Evolutionary conservation across 2,888 invertebrate species (phyloP), one percentile per base, ranked within the genome.

Genomic region (Macropis europaea): DNA sequence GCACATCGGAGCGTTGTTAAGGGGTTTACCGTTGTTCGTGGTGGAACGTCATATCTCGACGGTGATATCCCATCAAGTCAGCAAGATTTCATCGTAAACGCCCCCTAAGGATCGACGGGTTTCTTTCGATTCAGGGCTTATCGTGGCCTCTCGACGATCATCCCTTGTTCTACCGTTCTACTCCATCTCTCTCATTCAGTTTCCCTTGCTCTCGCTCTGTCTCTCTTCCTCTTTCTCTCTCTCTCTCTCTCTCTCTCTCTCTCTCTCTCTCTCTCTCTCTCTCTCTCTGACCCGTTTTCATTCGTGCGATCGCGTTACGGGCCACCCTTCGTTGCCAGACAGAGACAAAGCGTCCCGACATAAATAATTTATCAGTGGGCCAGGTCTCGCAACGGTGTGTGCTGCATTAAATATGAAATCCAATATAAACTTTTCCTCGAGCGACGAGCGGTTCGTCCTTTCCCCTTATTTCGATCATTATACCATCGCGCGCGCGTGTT

Each of bases 381-480:
- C 53, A 63, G 69, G 38, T 43, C 38, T 54, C 54, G 59, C 47
- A 38, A 50, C 67, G 64, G 57, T 80, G 82, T 76, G 79, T 82
- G 84, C 85, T 86, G 86, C 86, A 87, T 87, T 86, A 87, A 87
- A 87, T 86, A 87, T 87, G 86, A 87, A 87, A 87, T 86, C 86
- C 86, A 87, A 87, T 87, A 86, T 84, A 86, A 86, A 86, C 78
- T 86, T 86, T 85, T 83, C 76, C 75, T 62, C 73, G 67, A 54
- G 72, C 69, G 38, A 50, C 52, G 32, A 48, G 45, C 74, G 19
- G 32, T 17, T 32, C 34, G 45, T 48, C 48, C 45, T 19, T 42
- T 38, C 34, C 19, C 36, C 7, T 13, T 60, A 22, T 7, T 17
- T 45, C 2, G 42, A 17, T 15, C 48, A 42, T 36, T 30, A 6